phyloP scores from a whole-genome alignment of 1,140 invertebrate genomes.

The Penaeus chinensis region DNA sequence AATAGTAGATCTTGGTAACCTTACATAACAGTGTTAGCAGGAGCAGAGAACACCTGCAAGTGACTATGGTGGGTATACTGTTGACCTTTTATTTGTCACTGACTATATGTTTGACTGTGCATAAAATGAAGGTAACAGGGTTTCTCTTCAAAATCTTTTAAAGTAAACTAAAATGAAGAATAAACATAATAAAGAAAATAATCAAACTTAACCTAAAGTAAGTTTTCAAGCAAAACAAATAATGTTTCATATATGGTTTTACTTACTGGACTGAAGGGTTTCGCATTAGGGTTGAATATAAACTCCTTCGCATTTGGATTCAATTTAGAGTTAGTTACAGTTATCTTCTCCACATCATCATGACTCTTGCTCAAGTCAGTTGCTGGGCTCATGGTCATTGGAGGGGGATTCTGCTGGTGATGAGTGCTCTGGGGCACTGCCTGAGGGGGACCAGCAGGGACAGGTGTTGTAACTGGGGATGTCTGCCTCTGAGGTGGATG shows the following conservation, averaged over 20 bases:
- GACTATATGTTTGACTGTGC: too few relatives aligned
- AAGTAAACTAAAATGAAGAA: too few relatives aligned
- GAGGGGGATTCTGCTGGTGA: slow-evolving; percentile 38
- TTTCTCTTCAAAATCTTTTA: too few relatives aligned
- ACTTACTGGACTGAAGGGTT: slow-evolving; percentile 85
- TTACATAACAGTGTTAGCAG: too few relatives aligned
- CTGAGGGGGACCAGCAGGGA: slow-evolving; percentile 31
- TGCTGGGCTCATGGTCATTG: slow-evolving; percentile 37
- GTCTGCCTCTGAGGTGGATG: slow-evolving; percentile 34
- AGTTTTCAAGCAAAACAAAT: too few relatives aligned
- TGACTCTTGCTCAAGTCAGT: slow-evolving; percentile 51
- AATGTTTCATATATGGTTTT: too few relatives aligned
- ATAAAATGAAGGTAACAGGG: too few relatives aligned
- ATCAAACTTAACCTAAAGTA: neutral
- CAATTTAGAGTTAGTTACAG: slow-evolving; percentile 78
- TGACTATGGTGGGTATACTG: too few relatives aligned
- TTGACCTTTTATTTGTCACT: too few relatives aligned
- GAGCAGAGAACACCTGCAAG: too few relatives aligned
- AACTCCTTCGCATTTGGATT: slow-evolving; percentile 92
- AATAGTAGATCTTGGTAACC: too few relatives aligned
- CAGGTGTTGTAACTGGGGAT: neutral
- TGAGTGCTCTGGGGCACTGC: slow-evolving; percentile 19
- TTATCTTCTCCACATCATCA: slow-evolving; percentile 73
- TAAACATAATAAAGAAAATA: slow-evolving; percentile 15
- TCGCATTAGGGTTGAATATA: slow-evolving; percentile 83